phyloP scores from a whole-genome alignment of 1,140 invertebrate species.

The Doryteuthis pealeii region DNA sequence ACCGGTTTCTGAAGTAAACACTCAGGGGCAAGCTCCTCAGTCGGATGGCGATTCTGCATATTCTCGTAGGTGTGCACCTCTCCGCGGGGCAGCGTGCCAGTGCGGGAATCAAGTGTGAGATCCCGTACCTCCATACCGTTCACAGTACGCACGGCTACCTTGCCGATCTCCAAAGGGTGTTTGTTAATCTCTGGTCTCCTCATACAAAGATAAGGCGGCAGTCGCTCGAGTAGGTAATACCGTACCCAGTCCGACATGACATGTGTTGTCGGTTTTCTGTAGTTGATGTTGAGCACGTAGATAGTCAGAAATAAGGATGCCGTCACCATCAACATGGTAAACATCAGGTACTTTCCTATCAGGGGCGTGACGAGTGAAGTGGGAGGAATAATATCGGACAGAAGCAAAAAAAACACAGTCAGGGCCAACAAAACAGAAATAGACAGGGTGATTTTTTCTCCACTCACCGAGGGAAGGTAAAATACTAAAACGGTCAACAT shows the following conservation, averaged over 20 bases:
- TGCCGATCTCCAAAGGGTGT: not conserved
- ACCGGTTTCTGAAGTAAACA: not conserved
- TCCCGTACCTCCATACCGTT: constrained; percentile 16
- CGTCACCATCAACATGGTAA: constrained; percentile 55
- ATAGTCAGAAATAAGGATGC: constrained; percentile 53
- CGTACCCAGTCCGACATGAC: constrained; percentile 49
- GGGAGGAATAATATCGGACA: constrained; percentile 47
- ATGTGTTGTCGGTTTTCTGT: constrained; percentile 47
- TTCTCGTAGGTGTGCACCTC: constrained; percentile 9
- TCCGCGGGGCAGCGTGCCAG: not conserved
- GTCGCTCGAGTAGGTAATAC: constrained; percentile 38
- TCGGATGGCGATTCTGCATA: constrained; percentile 6
- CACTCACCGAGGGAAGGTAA: constrained; percentile 49
- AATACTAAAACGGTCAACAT: constrained; percentile 57
- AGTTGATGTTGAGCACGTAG: constrained; percentile 49
- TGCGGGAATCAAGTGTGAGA: not conserved
- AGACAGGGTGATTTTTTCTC: constrained; percentile 49
- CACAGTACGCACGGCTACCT: constrained; percentile 9
- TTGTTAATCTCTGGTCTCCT: constrained; percentile 28
- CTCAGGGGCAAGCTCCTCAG: not conserved
- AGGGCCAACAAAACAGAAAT: constrained; percentile 48
- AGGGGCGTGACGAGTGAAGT: constrained; percentile 49
- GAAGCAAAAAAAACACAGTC: constrained; percentile 48
- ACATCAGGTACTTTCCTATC: constrained; percentile 54
- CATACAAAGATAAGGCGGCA: constrained; percentile 49